Percentiles rank a stretch among this genome's conserved stretches.
Conservation (phyloP, 2,797 vertebrate species). For the Bradypodion pumilum region DNA sequence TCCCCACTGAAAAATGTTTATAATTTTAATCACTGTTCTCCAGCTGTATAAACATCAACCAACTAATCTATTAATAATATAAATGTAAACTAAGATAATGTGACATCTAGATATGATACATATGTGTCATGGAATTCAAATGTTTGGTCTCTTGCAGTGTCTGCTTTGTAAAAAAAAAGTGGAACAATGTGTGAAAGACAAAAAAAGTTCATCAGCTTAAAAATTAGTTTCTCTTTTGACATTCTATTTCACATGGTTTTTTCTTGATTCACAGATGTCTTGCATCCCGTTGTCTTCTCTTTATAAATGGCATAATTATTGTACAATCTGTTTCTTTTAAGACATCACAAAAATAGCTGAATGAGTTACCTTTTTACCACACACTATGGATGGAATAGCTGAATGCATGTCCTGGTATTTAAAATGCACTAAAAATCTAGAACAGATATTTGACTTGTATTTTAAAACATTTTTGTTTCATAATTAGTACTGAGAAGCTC, state of each 20-base stretch:
- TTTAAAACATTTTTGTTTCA: neutral
- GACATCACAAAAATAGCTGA: neutral
- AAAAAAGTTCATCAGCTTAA: neutral
- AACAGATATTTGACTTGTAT: neutral
- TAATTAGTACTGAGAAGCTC: neutral
- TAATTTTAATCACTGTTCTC: constrained; percentile 15
- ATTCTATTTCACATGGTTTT: neutral
- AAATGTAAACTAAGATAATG: constrained; percentile 5
- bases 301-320: neutral
- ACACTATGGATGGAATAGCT: neutral
- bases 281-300: neutral
- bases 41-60: constrained; percentile 32
- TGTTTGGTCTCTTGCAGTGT: neutral
- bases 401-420: neutral
- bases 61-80: neutral
- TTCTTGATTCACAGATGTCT: neutral
- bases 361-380: neutral
- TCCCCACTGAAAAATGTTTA: constrained; percentile 31
- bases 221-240: neutral
- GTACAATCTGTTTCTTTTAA: neutral
- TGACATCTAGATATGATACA: neutral
- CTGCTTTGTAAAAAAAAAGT: neutral
- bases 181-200: neutral
- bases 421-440: neutral
- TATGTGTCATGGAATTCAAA: neutral